Evolutionary conservation across 2,113 vertebrate species (phyloP).

Genomic region (Probosciger aterrimus): DNA sequence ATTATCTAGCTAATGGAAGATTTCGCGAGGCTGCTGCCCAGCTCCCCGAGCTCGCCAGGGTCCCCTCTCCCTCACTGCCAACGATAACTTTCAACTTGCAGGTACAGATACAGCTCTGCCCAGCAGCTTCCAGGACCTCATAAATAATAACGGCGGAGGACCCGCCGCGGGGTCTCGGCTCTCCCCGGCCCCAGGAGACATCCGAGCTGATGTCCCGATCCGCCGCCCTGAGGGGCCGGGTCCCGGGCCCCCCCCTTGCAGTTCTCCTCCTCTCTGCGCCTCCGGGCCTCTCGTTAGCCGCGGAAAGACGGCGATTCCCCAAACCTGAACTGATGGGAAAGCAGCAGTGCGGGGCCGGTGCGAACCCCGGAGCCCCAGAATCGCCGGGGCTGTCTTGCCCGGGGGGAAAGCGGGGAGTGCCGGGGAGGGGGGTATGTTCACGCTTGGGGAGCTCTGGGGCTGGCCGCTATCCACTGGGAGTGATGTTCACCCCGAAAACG

Average conservation of each 20-base stretch:
- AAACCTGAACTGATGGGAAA: background rate
- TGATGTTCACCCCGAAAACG: background rate
- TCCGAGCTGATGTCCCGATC: background rate
- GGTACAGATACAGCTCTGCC: background rate
- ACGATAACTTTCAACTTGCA: background rate
- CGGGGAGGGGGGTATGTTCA: background rate
- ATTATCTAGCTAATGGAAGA: background rate
- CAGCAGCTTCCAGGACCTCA: background rate
- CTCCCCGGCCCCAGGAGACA: background rate
- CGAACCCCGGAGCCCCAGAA: background rate
- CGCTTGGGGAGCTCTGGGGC: background rate
- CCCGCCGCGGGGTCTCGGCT: background rate
- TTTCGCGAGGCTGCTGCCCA: background rate
- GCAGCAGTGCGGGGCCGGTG: background rate
- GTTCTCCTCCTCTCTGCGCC: background rate
- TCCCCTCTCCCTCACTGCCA: background rate
- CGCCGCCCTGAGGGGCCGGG: background rate
- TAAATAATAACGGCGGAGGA: background rate
- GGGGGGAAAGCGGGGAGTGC: background rate
- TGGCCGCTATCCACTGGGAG: rapidly evolving
- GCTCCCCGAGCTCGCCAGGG: background rate
- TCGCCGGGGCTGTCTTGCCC: background rate
- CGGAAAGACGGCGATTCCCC: background rate
- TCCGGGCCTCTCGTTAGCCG: background rate
- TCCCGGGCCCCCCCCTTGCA: background rate